Base-by-base conservation (phyloP, 2,888 invertebrate genomes). In the Tetragnatha montana region DNA sequence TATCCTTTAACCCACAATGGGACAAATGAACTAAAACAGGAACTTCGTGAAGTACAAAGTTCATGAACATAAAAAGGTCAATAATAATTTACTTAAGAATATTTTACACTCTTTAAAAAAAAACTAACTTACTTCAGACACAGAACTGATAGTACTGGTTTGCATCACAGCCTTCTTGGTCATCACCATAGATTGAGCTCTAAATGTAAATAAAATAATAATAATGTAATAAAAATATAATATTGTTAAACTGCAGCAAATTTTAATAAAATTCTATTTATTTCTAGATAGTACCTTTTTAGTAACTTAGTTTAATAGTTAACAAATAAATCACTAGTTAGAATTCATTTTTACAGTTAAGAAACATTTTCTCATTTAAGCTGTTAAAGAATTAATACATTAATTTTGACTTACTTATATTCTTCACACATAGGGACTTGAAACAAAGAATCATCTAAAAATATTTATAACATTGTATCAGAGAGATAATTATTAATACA, bases 171-270 rank as follows among this genome's bases (percentile, higher is more conserved):
- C 82, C 73, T 91, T 91, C 74, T 80, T 89, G 14, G 82, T 79
- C 91, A 91, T 91, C 21, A 91, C 81, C 84, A 86, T 90, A 3
- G 90, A 86, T 14, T 90, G 91, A 70, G 89, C 89, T 50, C 90
- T 91, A 79, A 14, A 80, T 73, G 19, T 19, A 8, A 73, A 14
- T 6, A 73, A 0, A n/a, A 10, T 4, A 76, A 1, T 60, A 8
- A 60, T 17, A 6, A 60, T n/a, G n/a, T n/a, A n/a, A n/a, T n/a
- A n/a, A n/a, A n/a, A n/a, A n/a, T n/a, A n/a, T n/a, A n/a, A n/a
- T n/a, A 35, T 35, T 4, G 35, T 35, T n/a, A 35, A 35, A 35
- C 4, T 35, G 4, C 35, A 35, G 4, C 35, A 35, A 35, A 2
- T 35, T 35, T 35, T 35, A 2, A 35, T 2, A 35, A 35, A 35